Conservation (phyloP, 2,888 invertebrate species). For the Spodoptera exigua region DNA sequence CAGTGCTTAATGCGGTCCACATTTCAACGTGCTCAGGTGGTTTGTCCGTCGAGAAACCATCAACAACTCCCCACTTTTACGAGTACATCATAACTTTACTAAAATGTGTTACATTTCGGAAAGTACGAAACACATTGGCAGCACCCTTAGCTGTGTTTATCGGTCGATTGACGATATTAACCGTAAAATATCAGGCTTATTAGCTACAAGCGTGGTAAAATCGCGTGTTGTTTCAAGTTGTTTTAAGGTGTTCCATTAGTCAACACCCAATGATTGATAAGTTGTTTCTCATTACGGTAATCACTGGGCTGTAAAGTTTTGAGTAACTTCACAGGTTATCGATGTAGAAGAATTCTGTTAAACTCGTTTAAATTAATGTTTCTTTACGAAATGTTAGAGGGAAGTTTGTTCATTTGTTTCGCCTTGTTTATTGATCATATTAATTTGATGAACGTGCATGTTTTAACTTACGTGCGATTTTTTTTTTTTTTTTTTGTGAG, state of each 20-base stretch:
- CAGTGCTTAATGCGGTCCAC: constrained; percentile 63
- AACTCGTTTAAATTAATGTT: constrained; percentile 28
- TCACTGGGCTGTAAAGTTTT: constrained; percentile 33
- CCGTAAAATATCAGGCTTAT: not conserved
- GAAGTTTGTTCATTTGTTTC: not conserved
- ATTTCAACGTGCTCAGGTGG: constrained; percentile 70
- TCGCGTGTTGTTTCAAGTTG: constrained; percentile 26
- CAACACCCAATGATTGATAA: constrained; percentile 51
- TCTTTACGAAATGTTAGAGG: not conserved
- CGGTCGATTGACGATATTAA: not conserved
- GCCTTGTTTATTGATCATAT: not conserved
- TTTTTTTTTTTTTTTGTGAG: too few species aligned
- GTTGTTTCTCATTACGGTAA: constrained; percentile 44
- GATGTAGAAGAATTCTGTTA: constrained; percentile 24
- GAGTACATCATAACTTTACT: constrained; percentile 59
- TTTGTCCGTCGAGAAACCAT: constrained; percentile 56
- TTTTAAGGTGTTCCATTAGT: constrained; percentile 40
- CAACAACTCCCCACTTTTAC: constrained; percentile 65
- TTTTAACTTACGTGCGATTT: too few species aligned
- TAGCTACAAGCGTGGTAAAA: not conserved
- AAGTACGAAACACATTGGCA: constrained; percentile 14
- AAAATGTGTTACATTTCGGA: constrained; percentile 44
- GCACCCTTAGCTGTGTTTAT: constrained; percentile 2
- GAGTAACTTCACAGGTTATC: constrained; percentile 27
- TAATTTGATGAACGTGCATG: not conserved